phyloP scores from a whole-genome alignment of 2,888 invertebrate genomes.

The Balanococcus diminutus region DNA sequence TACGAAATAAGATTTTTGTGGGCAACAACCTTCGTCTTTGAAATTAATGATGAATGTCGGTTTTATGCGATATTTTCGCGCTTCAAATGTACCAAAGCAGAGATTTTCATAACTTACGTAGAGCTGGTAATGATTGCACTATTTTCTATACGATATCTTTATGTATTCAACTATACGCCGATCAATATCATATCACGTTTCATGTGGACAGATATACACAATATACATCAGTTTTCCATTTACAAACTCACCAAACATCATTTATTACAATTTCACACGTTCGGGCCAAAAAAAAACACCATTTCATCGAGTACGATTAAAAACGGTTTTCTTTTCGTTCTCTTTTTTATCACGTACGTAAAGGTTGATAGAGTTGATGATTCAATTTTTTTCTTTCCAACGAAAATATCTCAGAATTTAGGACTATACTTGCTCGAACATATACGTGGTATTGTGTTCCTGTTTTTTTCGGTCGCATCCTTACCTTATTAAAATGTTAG shows the following conservation, averaged over 20 bases:
- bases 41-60: conserved; percentile 8
- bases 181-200: background rate
- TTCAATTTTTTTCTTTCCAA: background rate
- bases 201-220: background rate
- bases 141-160: background rate
- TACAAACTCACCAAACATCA: conserved; percentile 1
- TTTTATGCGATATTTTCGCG: background rate
- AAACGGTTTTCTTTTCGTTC: background rate
- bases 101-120: background rate
- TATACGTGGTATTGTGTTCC: too few relatives aligned
- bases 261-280: conserved; percentile 13
- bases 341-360: background rate
- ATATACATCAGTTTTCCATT: conserved; percentile 20
- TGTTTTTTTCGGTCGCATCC: too few relatives aligned
- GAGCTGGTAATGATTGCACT: background rate
- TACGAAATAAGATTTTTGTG: background rate
- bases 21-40: background rate
- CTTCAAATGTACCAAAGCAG: background rate
- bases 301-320: background rate
- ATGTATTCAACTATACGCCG: background rate
- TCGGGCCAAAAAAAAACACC: background rate
- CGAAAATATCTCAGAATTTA: background rate
- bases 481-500: too few relatives aligned
- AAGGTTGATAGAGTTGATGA: background rate
- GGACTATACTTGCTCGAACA: too few relatives aligned